Conservation (phyloP, 2,888 invertebrate species). For the Leptopilina syphax region DNA sequence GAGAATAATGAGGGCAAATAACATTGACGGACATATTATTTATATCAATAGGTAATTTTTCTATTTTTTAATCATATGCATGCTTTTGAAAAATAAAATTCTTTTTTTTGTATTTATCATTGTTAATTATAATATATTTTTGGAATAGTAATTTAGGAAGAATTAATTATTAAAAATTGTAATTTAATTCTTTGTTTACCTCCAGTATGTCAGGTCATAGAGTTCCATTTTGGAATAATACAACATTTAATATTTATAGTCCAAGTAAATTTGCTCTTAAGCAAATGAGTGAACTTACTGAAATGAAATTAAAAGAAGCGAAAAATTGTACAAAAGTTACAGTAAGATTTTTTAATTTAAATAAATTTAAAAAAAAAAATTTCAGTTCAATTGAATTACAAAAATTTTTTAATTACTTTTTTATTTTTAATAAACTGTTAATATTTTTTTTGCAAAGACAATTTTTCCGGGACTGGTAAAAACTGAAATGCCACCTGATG, state of each 20-base stretch:
- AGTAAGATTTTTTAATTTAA: conserved; percentile 27
- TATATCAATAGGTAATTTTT: conserved; percentile 80
- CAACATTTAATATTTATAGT: conserved; percentile 71
- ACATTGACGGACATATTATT: conserved; percentile 80
- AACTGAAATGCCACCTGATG: conserved; percentile 61
- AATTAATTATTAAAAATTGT: not conserved
- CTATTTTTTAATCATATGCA: too few species aligned
- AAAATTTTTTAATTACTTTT: too few species aligned
- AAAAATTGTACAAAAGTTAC: conserved; percentile 50
- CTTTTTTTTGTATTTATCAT: not conserved
- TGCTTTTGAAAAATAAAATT: not conserved
- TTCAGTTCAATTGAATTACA: too few species aligned
- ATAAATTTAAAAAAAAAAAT: too few species aligned
- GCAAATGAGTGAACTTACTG: conserved; percentile 76
- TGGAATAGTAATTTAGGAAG: too few species aligned
- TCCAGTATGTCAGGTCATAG: conserved; percentile 45
- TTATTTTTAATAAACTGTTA: too few species aligned
- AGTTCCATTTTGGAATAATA: not conserved
- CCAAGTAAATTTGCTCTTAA: conserved; percentile 79
- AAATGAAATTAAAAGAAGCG: conserved; percentile 62
- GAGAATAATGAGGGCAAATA: conserved; percentile 77
- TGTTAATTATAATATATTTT: too few species aligned
- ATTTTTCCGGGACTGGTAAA: conserved; percentile 72
- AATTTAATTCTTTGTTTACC: not conserved
- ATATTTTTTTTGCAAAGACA: conserved; percentile 59